Percentiles rank a stretch among this genome's conserved stretches.
Evolutionary conservation across 2,797 vertebrate species (phyloP).

Genomic region (Thaleichthys pacificus): DNA sequence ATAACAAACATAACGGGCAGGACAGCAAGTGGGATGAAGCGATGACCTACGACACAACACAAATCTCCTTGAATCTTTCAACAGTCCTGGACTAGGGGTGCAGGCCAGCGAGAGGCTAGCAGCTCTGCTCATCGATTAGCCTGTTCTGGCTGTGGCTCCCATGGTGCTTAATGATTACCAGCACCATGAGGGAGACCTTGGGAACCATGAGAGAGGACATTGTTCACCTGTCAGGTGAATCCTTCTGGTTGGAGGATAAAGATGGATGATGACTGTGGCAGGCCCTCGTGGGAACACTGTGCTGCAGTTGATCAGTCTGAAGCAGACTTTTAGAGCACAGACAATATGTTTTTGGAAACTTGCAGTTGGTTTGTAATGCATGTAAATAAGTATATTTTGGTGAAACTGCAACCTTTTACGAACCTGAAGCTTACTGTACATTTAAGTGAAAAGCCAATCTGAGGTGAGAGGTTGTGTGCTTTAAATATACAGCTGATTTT

Average conservation of each 20-base stretch:
- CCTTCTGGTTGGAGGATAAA: slow-evolving; percentile 5
- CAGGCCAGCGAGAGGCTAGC: not conserved
- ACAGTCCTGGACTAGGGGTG: not conserved
- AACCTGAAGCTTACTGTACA: not conserved
- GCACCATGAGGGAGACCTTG: slow-evolving; percentile 39
- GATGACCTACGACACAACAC: too few species aligned
- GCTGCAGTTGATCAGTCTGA: slow-evolving; percentile 5
- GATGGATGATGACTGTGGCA: slow-evolving; percentile 17
- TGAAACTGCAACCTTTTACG: not conserved
- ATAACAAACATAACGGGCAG: too few species aligned
- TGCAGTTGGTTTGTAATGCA: not conserved
- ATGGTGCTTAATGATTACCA: slow-evolving; percentile 41
- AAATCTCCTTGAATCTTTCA: too few species aligned
- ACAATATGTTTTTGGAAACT: not conserved
- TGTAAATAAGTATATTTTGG: not conserved
- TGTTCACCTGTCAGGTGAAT: slow-evolving; percentile 15
- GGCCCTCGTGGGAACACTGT: not conserved
- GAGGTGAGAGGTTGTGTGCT: not conserved
- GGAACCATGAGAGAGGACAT: slow-evolving; percentile 33
- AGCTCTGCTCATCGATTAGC: slow-evolving; percentile 25
- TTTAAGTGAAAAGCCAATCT: not conserved
- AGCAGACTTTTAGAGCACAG: not conserved
- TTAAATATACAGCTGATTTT: not conserved
- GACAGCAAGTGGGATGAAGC: too few species aligned
- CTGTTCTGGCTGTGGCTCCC: slow-evolving; percentile 25